These are phyloP conservation scores for Styela clava DNA, from an alignment of 23 tunicate genomes.

Conservation along the genomic window DNA sequence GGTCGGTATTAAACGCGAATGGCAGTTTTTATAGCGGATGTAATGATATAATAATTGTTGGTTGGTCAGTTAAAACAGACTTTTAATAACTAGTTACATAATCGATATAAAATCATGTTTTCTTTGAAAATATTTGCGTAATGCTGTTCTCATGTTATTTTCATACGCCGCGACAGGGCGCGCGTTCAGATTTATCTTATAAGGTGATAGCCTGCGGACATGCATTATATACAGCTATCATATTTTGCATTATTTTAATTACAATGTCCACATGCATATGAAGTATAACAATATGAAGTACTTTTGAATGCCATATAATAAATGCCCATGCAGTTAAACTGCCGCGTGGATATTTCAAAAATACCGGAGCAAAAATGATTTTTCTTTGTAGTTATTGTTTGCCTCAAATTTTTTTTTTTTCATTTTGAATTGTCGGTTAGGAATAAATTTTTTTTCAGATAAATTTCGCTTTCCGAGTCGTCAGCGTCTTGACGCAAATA, in stretches of 20 bases:
- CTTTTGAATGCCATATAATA: not conserved
- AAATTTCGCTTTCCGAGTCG: too few relatives aligned
- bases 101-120: not conserved
- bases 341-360: not conserved
- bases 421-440: not conserved
- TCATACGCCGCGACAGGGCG: too few relatives aligned
- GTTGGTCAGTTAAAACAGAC: not conserved
- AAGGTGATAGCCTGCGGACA: not conserved
- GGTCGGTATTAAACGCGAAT: not conserved
- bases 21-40: too few relatives aligned
- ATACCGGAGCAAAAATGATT: too few relatives aligned
- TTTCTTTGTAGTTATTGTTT: too few relatives aligned
- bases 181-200: not conserved
- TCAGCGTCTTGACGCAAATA: too few relatives aligned
- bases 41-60: too few relatives aligned
- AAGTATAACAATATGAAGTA: too few relatives aligned
- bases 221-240: not conserved
- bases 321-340: not conserved
- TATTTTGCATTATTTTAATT: not conserved
- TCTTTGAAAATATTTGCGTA: not conserved
- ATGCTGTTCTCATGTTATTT: not conserved
- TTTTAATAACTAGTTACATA: not conserved
- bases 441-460: too few relatives aligned
- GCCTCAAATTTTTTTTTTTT: too few relatives aligned
- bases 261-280: not conserved